phyloP scores from a whole-genome alignment of 1,140 invertebrate species.

The Leptonema lineaticorne region DNA sequence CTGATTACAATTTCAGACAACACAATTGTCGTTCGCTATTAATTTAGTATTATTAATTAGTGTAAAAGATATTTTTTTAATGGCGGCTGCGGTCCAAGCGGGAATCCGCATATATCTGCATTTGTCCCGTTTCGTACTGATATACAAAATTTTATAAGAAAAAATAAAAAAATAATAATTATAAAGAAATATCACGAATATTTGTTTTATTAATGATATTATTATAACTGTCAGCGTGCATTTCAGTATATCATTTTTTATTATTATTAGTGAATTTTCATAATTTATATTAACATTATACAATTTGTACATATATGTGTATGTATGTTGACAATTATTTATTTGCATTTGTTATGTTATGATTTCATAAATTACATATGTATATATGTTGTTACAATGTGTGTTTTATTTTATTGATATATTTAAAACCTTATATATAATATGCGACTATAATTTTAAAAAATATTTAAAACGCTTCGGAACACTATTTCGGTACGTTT shows the following conservation, averaged over 20 bases:
- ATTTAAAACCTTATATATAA: no score
- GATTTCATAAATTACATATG: slow-evolving; percentile 6
- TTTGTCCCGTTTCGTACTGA: neutral
- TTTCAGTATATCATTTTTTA: neutral
- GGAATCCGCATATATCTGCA: neutral
- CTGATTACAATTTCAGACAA: no score
- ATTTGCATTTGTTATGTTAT: slow-evolving; percentile 23
- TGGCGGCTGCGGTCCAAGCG: neutral
- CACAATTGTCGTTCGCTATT: neutral
- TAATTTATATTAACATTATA: slow-evolving; percentile 7
- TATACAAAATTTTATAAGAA: no score
- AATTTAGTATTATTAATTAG: neutral
- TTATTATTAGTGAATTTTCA: slow-evolving; percentile 3
- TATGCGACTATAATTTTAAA: no score
- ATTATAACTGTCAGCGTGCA: neutral
- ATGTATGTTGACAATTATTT: slow-evolving; percentile 21
- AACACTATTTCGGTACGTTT: no score
- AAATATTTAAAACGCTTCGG: no score
- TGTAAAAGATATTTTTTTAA: neutral
- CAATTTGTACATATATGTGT: slow-evolving; percentile 1
- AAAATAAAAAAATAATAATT: no score
- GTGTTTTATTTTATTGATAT: neutral
- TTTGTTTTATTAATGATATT: no score
- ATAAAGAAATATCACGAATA: no score
- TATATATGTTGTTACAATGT: slow-evolving; percentile 14